Conservation (phyloP, 2,888 invertebrate species). For the Ornithoptera alexandrae region DNA sequence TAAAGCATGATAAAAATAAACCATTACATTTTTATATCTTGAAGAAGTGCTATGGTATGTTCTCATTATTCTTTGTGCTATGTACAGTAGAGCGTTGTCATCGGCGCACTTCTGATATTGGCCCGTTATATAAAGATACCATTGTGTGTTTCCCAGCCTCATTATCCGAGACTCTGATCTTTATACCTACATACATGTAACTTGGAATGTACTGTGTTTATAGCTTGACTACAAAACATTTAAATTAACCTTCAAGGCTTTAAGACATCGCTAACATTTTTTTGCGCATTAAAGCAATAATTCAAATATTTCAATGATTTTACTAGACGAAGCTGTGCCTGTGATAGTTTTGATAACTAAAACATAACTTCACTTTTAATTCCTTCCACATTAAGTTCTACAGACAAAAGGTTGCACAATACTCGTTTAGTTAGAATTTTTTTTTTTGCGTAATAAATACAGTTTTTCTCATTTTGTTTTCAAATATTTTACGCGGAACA, state of each 20-base stretch:
- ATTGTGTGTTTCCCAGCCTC: constrained; percentile 51
- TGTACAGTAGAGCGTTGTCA: constrained; percentile 36
- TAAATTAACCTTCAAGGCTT: not conserved
- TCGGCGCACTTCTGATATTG: constrained; percentile 32
- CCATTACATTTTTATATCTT: not conserved
- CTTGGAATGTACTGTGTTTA: not conserved
- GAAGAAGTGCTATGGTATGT: constrained; percentile 9
- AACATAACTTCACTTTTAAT: no score
- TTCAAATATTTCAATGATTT: not conserved
- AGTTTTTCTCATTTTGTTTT: no score
- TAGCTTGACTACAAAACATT: not conserved
- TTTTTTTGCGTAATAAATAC: no score
- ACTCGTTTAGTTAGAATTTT: no score
- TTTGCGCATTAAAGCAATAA: not conserved
- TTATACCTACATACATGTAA: constrained; percentile 21
- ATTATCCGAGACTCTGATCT: constrained; percentile 56
- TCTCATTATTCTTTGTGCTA: constrained; percentile 35
- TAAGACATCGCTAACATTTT: not conserved
- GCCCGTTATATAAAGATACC: constrained; percentile 49
- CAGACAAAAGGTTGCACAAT: no score
- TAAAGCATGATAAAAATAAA: not conserved
- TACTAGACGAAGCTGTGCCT: no score
- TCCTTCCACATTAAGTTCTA: no score
- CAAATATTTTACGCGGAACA: no score
- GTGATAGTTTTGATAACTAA: no score